These are phyloP conservation scores for Sebastes alutus DNA, from an alignment of 2,797 vertebrate genomes.

Conservation along the genomic window DNA sequence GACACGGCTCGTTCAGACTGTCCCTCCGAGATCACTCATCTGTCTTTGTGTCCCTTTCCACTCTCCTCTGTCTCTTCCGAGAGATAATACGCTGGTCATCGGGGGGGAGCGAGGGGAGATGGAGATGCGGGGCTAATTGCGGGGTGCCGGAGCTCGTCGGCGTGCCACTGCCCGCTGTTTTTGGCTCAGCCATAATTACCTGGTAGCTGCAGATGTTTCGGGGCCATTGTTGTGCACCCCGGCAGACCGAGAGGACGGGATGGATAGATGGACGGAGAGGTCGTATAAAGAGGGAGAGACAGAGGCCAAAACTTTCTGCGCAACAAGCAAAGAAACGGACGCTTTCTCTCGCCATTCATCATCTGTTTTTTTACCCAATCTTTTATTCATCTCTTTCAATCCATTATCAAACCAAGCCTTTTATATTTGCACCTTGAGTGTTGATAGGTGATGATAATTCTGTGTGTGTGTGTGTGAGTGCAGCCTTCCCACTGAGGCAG, in stretches of 20 bases:
- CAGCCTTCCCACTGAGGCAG: slow-evolving; percentile 72
- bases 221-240: slow-evolving; percentile 94
- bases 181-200: slow-evolving; percentile 89
- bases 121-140: slow-evolving; percentile 72
- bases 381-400: slow-evolving; percentile 70
- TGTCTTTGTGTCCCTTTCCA: slow-evolving; percentile 22
- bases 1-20: background rate
- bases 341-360: slow-evolving; percentile 32
- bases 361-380: slow-evolving; percentile 50
- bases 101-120: slow-evolving; percentile 53
- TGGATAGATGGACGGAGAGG: slow-evolving; percentile 42
- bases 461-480: slow-evolving; percentile 40
- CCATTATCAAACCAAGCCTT: slow-evolving; percentile 70
- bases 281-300: slow-evolving; percentile 5
- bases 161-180: slow-evolving; percentile 61
- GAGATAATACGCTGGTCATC: slow-evolving; percentile 58
- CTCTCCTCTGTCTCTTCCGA: slow-evolving; percentile 40
- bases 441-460: slow-evolving; percentile 67
- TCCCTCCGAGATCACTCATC: slow-evolving; percentile 37
- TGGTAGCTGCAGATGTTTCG: slow-evolving; percentile 97
- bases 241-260: slow-evolving; percentile 53
- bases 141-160: slow-evolving; percentile 51
- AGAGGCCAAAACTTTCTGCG: slow-evolving; percentile 63
- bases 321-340: slow-evolving; percentile 39
- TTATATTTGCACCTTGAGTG: slow-evolving; percentile 75